Conservation (phyloP, 2,113 vertebrate genomes). For the Amia ocellicauda region DNA sequence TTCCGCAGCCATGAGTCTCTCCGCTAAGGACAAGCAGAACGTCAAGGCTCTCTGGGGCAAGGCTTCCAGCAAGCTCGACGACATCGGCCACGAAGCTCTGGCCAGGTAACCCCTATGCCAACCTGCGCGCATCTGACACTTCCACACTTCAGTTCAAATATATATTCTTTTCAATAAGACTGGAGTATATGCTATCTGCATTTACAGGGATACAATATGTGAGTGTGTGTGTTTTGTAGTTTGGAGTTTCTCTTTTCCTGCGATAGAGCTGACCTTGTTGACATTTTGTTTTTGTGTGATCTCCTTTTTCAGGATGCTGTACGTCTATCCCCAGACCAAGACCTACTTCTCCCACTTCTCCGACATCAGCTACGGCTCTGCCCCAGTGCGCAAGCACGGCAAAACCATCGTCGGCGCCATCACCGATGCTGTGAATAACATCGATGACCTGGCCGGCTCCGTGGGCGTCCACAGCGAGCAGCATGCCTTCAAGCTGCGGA, state of each 20-base stretch:
- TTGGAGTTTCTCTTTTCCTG: not conserved
- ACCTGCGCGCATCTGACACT: no score
- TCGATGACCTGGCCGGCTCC: conserved; percentile 51
- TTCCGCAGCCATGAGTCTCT: conserved; percentile 57
- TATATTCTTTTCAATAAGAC: not conserved
- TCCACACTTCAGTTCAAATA: not conserved
- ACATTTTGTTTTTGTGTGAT: not conserved
- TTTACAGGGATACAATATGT: not conserved
- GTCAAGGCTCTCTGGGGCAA: conserved; percentile 54
- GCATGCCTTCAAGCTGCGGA: conserved; percentile 68
- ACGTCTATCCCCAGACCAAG: conserved; percentile 55
- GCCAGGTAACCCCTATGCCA: conserved; percentile 47
- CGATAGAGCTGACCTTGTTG: not conserved
- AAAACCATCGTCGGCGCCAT: conserved; percentile 51
- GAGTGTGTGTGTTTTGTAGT: no score
- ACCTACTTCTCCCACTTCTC: conserved; percentile 69
- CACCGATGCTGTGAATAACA: conserved; percentile 36
- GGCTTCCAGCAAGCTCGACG: conserved; percentile 25
- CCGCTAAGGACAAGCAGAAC: conserved; percentile 29
- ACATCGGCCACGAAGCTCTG: conserved; percentile 50
- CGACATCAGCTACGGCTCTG: conserved; percentile 44
- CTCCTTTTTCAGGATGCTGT: conserved; percentile 47
- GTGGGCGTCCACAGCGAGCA: conserved; percentile 62
- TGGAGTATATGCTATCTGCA: not conserved
- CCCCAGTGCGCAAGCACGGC: conserved; percentile 51